These are phyloP conservation scores for Neodon shergylaensis DNA, from an alignment of 2,113 vertebrate species.

Conservation along the genomic window DNA sequence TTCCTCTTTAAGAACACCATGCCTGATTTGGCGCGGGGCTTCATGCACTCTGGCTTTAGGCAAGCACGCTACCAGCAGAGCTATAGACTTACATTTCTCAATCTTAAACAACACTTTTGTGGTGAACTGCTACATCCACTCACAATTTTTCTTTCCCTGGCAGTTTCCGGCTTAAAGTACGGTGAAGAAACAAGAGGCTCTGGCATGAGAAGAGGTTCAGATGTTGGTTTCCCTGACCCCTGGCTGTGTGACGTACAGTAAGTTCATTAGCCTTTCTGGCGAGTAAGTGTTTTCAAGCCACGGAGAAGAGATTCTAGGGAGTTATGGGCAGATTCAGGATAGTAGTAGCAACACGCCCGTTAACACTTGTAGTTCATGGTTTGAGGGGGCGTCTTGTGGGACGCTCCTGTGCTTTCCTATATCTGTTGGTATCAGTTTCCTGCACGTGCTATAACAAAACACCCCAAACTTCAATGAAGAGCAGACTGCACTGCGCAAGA, in stretches of 20 bases:
- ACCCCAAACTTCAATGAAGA: neutral
- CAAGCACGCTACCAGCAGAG: neutral
- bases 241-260: neutral
- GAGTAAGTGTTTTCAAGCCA: neutral
- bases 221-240: neutral
- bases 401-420: neutral
- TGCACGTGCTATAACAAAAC: neutral
- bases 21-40: neutral
- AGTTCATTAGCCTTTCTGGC: neutral
- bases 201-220: neutral
- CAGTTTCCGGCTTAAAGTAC: neutral
- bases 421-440: neutral
- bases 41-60: no score
- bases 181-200: no score
- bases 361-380: neutral
- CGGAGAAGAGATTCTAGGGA: neutral
- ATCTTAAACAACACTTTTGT: neutral
- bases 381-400: neutral
- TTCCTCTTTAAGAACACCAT: neutral
- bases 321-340: neutral
- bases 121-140: neutral
- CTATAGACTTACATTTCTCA: neutral
- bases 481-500: neutral
- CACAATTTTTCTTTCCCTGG: no score
- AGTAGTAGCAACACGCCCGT: fast-evolving